These are phyloP conservation scores for Halcyon senegalensis DNA, from an alignment of 2,113 vertebrate genomes.

Conservation along the genomic window DNA sequence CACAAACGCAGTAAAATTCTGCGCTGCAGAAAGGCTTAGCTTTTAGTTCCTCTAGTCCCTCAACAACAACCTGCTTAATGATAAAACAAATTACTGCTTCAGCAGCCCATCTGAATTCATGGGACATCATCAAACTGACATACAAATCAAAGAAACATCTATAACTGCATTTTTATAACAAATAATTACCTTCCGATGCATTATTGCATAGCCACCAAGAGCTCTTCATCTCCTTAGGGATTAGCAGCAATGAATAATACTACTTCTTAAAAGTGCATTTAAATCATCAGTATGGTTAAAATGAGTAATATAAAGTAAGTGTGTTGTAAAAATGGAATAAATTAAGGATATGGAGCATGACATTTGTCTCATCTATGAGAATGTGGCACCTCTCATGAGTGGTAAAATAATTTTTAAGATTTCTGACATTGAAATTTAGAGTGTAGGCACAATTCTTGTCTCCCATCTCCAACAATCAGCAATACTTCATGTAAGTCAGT, in stretches of 20 bases:
- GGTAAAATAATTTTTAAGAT: slow-evolving; percentile 6
- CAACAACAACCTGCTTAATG: background rate
- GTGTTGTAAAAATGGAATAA: slow-evolving; percentile 49
- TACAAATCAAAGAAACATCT: slow-evolving; percentile 33
- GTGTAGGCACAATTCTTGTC: slow-evolving; percentile 21
- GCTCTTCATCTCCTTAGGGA: slow-evolving; percentile 40
- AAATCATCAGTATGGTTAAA: slow-evolving; percentile 44
- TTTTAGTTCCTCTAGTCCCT: background rate
- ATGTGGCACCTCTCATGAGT: background rate
- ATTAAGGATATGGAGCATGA: slow-evolving; percentile 37
- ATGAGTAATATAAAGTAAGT: slow-evolving; percentile 41
- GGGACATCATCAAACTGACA: background rate
- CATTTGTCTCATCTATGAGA: slow-evolving; percentile 29
- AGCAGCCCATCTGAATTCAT: background rate
- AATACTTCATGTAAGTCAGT: background rate
- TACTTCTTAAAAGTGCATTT: slow-evolving; percentile 43
- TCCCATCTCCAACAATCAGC: background rate
- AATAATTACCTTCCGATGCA: slow-evolving; percentile 57
- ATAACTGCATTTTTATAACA: slow-evolving; percentile 43
- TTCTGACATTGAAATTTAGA: slow-evolving; percentile 25
- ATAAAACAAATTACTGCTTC: background rate
- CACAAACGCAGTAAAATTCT: background rate
- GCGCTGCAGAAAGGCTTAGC: background rate
- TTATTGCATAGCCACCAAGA: slow-evolving; percentile 21
- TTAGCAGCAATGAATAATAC: slow-evolving; percentile 21